Evolutionary conservation across 2,113 vertebrate species (phyloP).

Genomic region (Orthochromis indermauri): DNA sequence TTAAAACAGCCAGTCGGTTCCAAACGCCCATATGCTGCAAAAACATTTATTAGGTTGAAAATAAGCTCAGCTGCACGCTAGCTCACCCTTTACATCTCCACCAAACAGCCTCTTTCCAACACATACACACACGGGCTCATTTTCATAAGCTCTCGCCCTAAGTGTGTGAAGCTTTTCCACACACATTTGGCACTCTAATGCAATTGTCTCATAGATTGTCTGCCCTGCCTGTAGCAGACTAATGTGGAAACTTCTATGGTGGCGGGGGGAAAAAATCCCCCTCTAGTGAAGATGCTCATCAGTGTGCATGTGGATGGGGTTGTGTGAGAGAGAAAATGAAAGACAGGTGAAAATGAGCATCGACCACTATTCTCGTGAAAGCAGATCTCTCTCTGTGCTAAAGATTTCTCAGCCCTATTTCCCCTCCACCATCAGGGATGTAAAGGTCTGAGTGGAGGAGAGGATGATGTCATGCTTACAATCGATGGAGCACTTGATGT

Average conservation of each 20-base stretch:
- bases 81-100: neutral
- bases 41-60: conserved; percentile 14
- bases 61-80: neutral
- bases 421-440: neutral
- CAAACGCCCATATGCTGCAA: neutral
- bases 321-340: neutral
- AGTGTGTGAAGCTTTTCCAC: conserved; percentile 19
- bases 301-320: neutral
- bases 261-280: neutral
- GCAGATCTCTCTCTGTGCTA: conserved; percentile 33
- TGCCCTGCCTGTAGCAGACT: neutral
- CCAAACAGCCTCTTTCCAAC: neutral
- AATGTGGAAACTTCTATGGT: conserved; percentile 56
- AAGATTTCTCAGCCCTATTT: conserved; percentile 10
- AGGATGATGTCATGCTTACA: conserved; percentile 57
- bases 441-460: neutral
- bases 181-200: conserved; percentile 12
- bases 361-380: conserved; percentile 15
- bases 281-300: neutral
- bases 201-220: conserved; percentile 44
- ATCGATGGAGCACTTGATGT: conserved; percentile 51
- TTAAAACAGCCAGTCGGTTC: neutral
- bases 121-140: neutral
- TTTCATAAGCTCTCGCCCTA: conserved; percentile 24
- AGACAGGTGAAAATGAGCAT: conserved; percentile 4